Percentiles rank a stretch among this genome's conserved stretches.
phyloP scores from a whole-genome alignment of 2,113 vertebrate genomes.

The Odobenus rosmarus region DNA sequence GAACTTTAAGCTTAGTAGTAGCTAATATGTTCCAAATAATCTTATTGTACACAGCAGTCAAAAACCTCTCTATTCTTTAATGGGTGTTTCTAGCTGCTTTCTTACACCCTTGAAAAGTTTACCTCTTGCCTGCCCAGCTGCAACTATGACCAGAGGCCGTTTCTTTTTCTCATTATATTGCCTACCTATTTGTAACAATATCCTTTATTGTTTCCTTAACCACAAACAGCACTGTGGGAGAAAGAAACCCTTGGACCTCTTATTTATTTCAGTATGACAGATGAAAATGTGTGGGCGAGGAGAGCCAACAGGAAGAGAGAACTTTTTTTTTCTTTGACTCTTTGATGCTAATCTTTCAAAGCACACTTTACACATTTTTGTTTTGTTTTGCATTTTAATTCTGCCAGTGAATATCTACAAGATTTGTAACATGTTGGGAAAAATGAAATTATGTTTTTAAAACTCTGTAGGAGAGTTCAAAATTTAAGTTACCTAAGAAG shows the following conservation, averaged over 20 bases:
- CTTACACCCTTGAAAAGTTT: conserved; percentile 55
- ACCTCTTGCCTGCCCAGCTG: conserved; percentile 52
- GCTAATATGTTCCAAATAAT: conserved; percentile 59
- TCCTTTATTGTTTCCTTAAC: conserved; percentile 75
- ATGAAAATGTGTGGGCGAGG: neutral
- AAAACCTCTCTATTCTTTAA: conserved; percentile 63
- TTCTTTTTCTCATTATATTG: conserved; percentile 69
- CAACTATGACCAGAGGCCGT: conserved; percentile 25
- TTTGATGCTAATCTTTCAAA: conserved; percentile 69
- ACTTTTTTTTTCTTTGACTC: neutral
- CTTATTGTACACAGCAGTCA: conserved; percentile 22
- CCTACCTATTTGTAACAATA: conserved; percentile 77
- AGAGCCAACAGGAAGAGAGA: neutral
- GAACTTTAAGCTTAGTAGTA: neutral
- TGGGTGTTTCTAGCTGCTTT: conserved; percentile 48
- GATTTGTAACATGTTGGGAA: neutral
- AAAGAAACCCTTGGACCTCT: neutral
- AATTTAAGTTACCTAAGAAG: conserved; percentile 19
- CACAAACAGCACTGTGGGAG: conserved; percentile 39
- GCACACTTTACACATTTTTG: neutral
- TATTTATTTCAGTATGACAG: conserved; percentile 58
- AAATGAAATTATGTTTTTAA: conserved; percentile 44
- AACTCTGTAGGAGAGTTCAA: neutral
- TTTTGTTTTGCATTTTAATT: conserved; percentile 44
- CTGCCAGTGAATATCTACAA: conserved; percentile 6